Evolutionary conservation across 2,113 vertebrate genomes (phyloP), one percentile per base, ranked within the genome.

Genomic region (Heterotilapia buettikoferi): DNA sequence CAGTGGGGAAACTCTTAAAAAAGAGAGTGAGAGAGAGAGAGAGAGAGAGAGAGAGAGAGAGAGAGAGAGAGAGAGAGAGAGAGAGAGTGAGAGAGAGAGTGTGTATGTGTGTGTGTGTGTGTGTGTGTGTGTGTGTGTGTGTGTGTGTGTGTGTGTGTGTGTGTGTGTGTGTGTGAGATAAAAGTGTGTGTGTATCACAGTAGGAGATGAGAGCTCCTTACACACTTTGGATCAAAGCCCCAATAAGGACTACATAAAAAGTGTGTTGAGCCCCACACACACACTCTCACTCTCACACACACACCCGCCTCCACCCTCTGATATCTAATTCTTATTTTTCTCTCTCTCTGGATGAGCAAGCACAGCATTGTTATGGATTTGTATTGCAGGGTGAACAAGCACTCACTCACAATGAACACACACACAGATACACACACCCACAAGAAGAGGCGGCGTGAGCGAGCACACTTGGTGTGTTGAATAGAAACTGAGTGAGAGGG

Each of bases 141-240:
- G 9, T 1, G 38, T 10, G 36, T 9, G 36, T 9, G 36, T 4
- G 36, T 7, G 29, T 29, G 29, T 5, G 29, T 29, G 7, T 7
- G 54, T 80, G 86, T 86, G 86, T 88, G 81, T 84, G 78, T 86
- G n/a, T n/a, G n/a, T n/a, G n/a, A n/a, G n/a, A n/a, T n/a, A n/a
- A n/a, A n/a, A n/a, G 54, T 80, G 86, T 86, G 86, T 88, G 81
- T 84, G 78, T 86, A 36, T 82, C 92, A 80, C 92, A 93, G 92
- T 83, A 45, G 91, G 90, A 88, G 87, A 90, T 78, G 86, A 91
- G 91, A 87, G 90, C 80, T 88, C 73, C 82, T 86, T 84, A 90
- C 88, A 92, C 88, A 88, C 87, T 73, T 79, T n/a, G 88, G 91
- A 93, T 94, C 89, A 94, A 93, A 93, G 82, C 81, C 85, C 53